Conservation (phyloP, 2,113 vertebrate species). For the Spheniscus mendiculus region DNA sequence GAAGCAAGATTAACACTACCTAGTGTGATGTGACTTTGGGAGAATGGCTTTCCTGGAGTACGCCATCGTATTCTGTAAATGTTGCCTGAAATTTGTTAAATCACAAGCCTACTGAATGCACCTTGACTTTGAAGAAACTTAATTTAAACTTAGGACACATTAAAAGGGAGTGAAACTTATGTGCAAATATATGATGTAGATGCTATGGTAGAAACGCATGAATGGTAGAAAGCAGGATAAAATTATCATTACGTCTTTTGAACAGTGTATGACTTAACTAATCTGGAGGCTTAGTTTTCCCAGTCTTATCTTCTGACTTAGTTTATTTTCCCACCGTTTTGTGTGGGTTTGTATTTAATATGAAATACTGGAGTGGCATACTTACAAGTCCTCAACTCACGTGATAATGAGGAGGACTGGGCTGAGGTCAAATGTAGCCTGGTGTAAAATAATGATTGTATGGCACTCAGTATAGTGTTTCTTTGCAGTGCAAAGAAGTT, state of each 20-base stretch:
- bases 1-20: neutral
- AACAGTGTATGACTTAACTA: neutral
- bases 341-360: neutral
- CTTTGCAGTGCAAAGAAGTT: neutral
- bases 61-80: neutral
- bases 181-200: neutral
- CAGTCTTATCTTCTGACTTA: constrained; percentile 2
- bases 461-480: neutral
- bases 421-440: neutral
- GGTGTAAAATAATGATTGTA: neutral
- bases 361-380: neutral
- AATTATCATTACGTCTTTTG: neutral
- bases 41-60: neutral
- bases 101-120: neutral
- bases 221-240: neutral
- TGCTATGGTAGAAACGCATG: neutral
- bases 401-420: neutral
- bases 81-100: neutral
- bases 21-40: neutral
- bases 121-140: neutral
- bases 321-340: constrained; percentile 24
- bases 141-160: neutral
- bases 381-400: neutral
- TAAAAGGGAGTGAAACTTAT: neutral
- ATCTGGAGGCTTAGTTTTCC: neutral